Base-by-base conservation (phyloP, 1,140 invertebrate species). In the Pogonognathellus flavescens region DNA sequence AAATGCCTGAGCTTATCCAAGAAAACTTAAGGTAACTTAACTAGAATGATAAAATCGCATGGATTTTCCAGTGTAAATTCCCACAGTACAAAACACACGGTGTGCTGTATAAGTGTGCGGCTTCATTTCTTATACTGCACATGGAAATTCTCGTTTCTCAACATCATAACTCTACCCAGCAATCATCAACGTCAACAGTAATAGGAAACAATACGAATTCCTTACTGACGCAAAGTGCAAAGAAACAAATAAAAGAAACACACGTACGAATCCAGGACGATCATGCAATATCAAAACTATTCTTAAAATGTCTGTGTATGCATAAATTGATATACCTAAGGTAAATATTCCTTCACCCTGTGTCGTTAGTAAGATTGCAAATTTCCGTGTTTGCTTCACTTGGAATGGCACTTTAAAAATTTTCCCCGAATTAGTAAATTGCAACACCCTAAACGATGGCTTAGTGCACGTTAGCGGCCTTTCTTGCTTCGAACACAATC, bases 121-220 rank as follows among this genome's bases (percentile, higher is more conserved):
- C 2, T 41, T 25, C 14, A n/a, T 31, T 16, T 76, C 14, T 76
- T 76, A 49, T 76, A 50, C 70, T 49, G 25, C 70, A 50, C 70
- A 76, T 11, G 41, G 70, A 76, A 76, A n/a, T 76, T 76, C 70
- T 76, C 70, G 41, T 76, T 76, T 50, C 70, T 76, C 25, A 41
- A 49, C 70, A 49, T 50, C 25, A 76, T 76, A 76, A 76, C 70
- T 76, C 70, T 76, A 14, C 31, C 41, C 70, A 25, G 31, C 70
- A 76, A 76, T 76, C 70, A 50, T 76, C 70, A 76, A 76, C 70
- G 70, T 76, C 70, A 76, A 76, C 70, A 76, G 49, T 76, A 76
- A 76, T 50, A 76, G 41, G 70, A 76, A 76, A 76, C 41, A 18
- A 76, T 76, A 31, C 70, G 41, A 76, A 76, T 76, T 76, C 70